Evolutionary conservation across 2,797 vertebrate species (phyloP), one percentile per base, ranked within the genome.

Genomic region (Typhlichthys eigenmanni): DNA sequence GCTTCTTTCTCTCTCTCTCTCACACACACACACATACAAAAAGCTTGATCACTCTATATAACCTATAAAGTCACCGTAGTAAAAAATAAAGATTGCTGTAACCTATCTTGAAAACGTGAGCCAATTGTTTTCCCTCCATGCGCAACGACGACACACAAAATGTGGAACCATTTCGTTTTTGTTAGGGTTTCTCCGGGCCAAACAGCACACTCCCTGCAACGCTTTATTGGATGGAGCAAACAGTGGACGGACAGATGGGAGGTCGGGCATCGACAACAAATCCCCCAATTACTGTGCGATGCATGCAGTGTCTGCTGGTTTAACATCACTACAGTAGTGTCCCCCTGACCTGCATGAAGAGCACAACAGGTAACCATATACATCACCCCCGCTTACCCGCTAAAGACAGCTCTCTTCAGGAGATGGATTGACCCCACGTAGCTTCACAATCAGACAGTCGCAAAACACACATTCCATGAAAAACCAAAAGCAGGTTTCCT

Each of bases 321-420:
- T 62, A 78, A 48, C 60, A 55, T 24, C 56, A 46, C 66, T 51
- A 55, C 1, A 0, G 38, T 57, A 76, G 64, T 53, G 32, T 14
- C 19, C 43, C 43, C 11, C 12, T 63, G 61, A 47, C 43, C 50
- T 13, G 0, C 59, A 46, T 13, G 0, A 61, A 46, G 58, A 58
- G 47, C 60, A 45, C 70, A 66, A 50, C 2, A 9, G 45, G 58
- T 74, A 83, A 86, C 79, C 56, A 47, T 78, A 69, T 69, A 75
- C 59, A 72, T 76, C 57, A 79, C 81, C 72, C 24, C 58, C n/a
- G 83, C 90, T 91, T 80, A 92, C 90, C 85, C 66, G 24, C 64
- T 76, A 72, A 68, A 79, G 57, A 82, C 29, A 12, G 55, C 69
- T 70, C 72, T 68, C 69, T 62, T 58, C 61, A 68, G 64, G 55